phyloP scores from a whole-genome alignment of 2,888 invertebrate genomes.

The Archips xylosteana region DNA sequence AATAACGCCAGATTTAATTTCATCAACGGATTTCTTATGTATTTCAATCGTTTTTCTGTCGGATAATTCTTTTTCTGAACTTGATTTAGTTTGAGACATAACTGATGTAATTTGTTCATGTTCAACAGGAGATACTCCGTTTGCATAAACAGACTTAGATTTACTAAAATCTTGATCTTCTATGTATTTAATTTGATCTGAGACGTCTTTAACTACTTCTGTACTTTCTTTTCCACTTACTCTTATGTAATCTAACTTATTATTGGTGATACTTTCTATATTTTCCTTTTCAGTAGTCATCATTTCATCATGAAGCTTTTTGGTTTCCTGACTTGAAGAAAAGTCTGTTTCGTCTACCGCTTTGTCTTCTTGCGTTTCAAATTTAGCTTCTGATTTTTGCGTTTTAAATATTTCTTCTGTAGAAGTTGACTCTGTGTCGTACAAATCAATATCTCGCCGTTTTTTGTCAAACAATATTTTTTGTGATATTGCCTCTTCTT shows the following conservation, averaged over 20 bases:
- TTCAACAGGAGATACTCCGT: slow-evolving; percentile 29
- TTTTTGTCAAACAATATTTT: slow-evolving; percentile 40
- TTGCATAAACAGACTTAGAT: slow-evolving; percentile 3
- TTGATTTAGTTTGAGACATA: not conserved
- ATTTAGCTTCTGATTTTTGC: not conserved
- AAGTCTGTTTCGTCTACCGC: slow-evolving; percentile 26
- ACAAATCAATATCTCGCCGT: slow-evolving; percentile 5
- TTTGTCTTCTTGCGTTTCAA: not conserved
- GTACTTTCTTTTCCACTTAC: not conserved
- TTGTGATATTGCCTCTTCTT: slow-evolving; percentile 56
- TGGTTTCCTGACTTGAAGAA: slow-evolving; percentile 16
- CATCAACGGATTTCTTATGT: not conserved
- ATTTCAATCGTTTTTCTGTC: not conserved
- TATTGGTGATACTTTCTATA: not conserved
- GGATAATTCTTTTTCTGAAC: not conserved
- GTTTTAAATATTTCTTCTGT: not conserved
- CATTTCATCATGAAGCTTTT: slow-evolving; percentile 27
- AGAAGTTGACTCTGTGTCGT: slow-evolving; percentile 6
- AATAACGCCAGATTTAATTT: not conserved
- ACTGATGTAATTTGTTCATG: not conserved
- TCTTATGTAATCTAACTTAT: not conserved
- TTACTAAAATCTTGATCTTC: not conserved
- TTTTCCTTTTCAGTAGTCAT: slow-evolving; percentile 13
- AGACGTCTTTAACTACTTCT: not conserved
- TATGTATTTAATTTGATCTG: too few relatives aligned